Percentiles rank a stretch among this genome's conserved stretches.
Evolutionary conservation across 2,113 vertebrate genomes (phyloP).

Genomic region (Phylloscopus trochiloides): DNA sequence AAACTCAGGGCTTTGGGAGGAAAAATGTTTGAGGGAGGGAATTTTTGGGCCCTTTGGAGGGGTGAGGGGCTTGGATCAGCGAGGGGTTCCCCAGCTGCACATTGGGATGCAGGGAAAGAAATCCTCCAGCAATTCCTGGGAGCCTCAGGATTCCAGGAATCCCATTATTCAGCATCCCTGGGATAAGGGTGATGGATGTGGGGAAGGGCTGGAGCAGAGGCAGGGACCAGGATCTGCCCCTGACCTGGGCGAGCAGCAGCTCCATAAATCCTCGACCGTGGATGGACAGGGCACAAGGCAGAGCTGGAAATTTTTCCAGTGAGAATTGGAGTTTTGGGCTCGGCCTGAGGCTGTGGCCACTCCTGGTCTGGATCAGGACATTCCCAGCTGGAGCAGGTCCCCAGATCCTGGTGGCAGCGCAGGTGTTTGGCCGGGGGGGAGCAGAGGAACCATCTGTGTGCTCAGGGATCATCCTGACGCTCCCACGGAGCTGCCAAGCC

Average conservation of each 20-base stretch:
- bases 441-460: not conserved
- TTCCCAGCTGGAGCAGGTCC: not conserved
- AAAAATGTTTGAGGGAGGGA: not conserved
- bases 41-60: not conserved
- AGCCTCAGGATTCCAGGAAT: not conserved
- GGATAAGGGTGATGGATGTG: not conserved
- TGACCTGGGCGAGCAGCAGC: not conserved
- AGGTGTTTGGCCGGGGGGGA: not conserved
- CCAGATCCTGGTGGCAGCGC: fast-evolving
- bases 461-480: fast-evolving
- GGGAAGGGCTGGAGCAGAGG: not conserved
- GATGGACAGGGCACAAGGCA: fast-evolving
- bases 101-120: not conserved
- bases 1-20: not conserved
- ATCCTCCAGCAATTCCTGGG: not conserved
- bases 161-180: no score
- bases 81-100: fast-evolving
- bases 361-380: not conserved
- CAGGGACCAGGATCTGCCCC: not conserved
- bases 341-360: fast-evolving
- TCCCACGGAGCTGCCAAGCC: fast-evolving
- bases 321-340: not conserved
- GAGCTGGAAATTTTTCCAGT: not conserved
- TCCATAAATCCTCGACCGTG: fast-evolving
- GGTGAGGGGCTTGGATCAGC: not conserved